Base-by-base conservation (phyloP, 2,797 vertebrate species). In the Hippocampus kuda region DNA sequence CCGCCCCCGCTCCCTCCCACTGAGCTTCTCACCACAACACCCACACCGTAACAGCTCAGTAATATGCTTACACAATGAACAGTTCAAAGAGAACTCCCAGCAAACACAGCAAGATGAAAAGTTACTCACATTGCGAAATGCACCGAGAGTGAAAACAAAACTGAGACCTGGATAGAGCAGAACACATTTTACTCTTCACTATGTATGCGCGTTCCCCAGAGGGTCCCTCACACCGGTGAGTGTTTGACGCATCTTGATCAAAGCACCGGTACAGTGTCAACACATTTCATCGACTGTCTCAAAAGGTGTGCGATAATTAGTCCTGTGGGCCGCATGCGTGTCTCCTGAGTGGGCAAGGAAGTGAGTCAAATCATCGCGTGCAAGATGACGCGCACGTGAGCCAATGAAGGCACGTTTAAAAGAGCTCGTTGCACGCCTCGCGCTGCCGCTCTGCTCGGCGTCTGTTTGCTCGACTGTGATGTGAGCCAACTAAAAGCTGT, bases 191-290 rank as follows among this genome's bases (percentile, higher is more conserved):
- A 42, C 38, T 24, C 38, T n/a, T 44, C 20, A n/a, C 20, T 24
- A 2, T n/a, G 20, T 26, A 48, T 61, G 66, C 26, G 59, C 64
- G 44, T 75, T 69, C 68, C 72, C 77, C 30, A 20, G 56, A 70
- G 71, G 26, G 34, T 64, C 26, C 54, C 65, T 49, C n/a, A 66
- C 65, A 24, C 59, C 71, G 75, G 59, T 34, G 53, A 76, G 73
- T 73, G 76, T 78, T 75, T 79, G 83, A 80, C 75, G 77, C 79
- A 57, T 68, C 18, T 30, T 80, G 79, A 86, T 88, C 81, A 88
- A 83, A 86, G 77, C 46, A 71, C 68, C 34, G 27, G 69, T 63
- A 69, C 69, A 64, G 74, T 74, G 73, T 68, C 78, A 81, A 71
- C 72, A 80, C 74, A 83, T 81, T 70, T 42, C 67, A 68, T 76